These are phyloP conservation scores for Linyphia triangularis DNA, from an alignment of 2,888 invertebrate species.

Conservation along the genomic window DNA sequence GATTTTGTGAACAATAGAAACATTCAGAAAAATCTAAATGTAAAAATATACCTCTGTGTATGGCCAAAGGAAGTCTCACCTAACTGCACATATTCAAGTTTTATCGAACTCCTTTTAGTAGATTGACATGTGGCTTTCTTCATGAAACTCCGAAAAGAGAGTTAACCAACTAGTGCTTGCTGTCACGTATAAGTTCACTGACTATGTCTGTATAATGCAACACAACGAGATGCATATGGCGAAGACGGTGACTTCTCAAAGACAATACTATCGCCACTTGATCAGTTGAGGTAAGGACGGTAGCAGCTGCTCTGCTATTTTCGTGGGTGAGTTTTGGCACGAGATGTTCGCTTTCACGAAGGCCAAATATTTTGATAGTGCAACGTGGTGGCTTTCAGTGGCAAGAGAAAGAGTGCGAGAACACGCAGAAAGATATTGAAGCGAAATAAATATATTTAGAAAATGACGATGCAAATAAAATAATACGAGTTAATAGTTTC, in stretches of 20 bases:
- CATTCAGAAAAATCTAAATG: too few relatives aligned
- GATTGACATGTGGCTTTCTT: background rate
- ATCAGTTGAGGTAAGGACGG: background rate
- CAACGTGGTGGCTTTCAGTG: background rate
- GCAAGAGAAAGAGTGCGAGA: background rate
- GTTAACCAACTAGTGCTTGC: too few relatives aligned
- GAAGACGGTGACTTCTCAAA: background rate
- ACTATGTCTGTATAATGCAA: background rate
- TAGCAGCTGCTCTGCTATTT: slow-evolving; percentile 46
- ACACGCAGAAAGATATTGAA: background rate
- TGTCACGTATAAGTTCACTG: slow-evolving; percentile 40
- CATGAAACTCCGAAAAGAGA: too few relatives aligned
- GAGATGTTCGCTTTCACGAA: slow-evolving; percentile 6
- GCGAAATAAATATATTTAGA: background rate
- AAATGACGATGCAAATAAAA: too few relatives aligned
- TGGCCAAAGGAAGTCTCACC: too few relatives aligned
- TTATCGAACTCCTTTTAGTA: too few relatives aligned
- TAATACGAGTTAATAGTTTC: too few relatives aligned
- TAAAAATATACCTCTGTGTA: too few relatives aligned
- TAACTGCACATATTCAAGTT: too few relatives aligned
- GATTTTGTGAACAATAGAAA: too few relatives aligned
- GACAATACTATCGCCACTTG: slow-evolving; percentile 36
- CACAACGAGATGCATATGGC: background rate
- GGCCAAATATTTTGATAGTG: slow-evolving; percentile 43
- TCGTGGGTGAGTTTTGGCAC: slow-evolving; percentile 39